A percentile compares a stretch with the other conserved stretches of the same genome.
phyloP scores from a whole-genome alignment of 2,888 invertebrate genomes.

The Agrotis puta region DNA sequence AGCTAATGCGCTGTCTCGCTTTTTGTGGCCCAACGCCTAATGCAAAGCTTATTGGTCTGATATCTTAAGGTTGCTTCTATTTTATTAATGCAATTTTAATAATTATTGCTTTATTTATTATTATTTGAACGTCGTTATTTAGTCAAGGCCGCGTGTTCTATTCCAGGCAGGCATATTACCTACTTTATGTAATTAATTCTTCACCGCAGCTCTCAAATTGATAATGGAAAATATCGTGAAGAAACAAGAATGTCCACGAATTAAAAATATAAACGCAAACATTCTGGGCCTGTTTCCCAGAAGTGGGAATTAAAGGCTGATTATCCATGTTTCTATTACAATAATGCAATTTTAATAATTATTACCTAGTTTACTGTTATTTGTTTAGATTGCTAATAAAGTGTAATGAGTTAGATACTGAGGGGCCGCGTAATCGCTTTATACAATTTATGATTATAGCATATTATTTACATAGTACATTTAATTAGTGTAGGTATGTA shows the following conservation, averaged over 20 bases:
- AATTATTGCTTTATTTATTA: constrained; percentile 35
- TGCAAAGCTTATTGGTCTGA: constrained; percentile 27
- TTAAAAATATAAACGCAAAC: too few relatives aligned
- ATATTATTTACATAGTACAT: constrained; percentile 42
- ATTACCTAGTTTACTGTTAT: constrained; percentile 36
- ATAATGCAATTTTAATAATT: constrained; percentile 53
- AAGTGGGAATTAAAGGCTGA: constrained; percentile 18
- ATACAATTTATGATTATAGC: constrained; percentile 28
- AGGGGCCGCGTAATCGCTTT: constrained; percentile 12
- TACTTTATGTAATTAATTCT: neutral
- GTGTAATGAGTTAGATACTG: constrained; percentile 19
- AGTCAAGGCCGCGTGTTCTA: neutral
- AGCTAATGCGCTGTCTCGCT: constrained; percentile 45
- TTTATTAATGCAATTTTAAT: constrained; percentile 47
- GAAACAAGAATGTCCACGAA: too few relatives aligned
- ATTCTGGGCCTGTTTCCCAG: neutral
- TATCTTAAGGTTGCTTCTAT: constrained; percentile 16
- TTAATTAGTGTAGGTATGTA: constrained; percentile 26
- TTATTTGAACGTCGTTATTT: neutral
- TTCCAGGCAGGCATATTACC: neutral
- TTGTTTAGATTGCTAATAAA: constrained; percentile 32
- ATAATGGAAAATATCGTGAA: too few relatives aligned
- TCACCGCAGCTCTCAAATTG: neutral
- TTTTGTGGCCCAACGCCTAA: constrained; percentile 51
- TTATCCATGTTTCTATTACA: constrained; percentile 31